Evolutionary conservation across 2,888 invertebrate genomes (phyloP).

Genomic region (Dolichopus griseipennis): DNA sequence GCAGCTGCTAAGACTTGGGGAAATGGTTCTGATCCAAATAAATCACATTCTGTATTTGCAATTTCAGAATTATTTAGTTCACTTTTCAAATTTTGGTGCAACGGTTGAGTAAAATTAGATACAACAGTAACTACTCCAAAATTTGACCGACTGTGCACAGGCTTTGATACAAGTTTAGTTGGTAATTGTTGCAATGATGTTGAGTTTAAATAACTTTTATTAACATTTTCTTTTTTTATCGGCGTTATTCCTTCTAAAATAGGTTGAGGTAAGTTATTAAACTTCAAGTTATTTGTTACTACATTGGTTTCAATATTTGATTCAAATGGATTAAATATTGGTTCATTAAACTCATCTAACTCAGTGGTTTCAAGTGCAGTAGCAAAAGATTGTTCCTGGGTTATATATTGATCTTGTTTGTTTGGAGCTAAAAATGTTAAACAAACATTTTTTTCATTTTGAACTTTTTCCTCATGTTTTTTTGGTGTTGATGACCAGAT

Average conservation of each 20-base stretch:
- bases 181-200: conserved; percentile 17
- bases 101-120: conserved; percentile 17
- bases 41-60: conserved; percentile 28
- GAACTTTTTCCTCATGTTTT: conserved; percentile 16
- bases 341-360: conserved; percentile 41
- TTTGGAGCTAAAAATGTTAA: conserved; percentile 25
- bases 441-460: conserved; percentile 21
- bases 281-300: not conserved
- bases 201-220: conserved; percentile 21
- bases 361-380: conserved; percentile 19
- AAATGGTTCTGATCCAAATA: conserved; percentile 42
- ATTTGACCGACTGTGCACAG: conserved; percentile 30
- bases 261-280: not conserved
- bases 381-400: conserved; percentile 18
- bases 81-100: not conserved
- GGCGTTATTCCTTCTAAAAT: conserved; percentile 27
- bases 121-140: conserved; percentile 33
- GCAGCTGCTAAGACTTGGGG: conserved; percentile 40
- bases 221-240: conserved; percentile 15
- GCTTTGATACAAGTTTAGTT: conserved; percentile 8
- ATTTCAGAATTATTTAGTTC: conserved; percentile 4
- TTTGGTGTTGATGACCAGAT: conserved; percentile 42
- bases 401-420: conserved; percentile 18
- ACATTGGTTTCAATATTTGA: not conserved
- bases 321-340: conserved; percentile 37